These are phyloP conservation scores for Scyliorhinus canicula DNA, from an alignment of 2,797 vertebrate species.

Conservation along the genomic window DNA sequence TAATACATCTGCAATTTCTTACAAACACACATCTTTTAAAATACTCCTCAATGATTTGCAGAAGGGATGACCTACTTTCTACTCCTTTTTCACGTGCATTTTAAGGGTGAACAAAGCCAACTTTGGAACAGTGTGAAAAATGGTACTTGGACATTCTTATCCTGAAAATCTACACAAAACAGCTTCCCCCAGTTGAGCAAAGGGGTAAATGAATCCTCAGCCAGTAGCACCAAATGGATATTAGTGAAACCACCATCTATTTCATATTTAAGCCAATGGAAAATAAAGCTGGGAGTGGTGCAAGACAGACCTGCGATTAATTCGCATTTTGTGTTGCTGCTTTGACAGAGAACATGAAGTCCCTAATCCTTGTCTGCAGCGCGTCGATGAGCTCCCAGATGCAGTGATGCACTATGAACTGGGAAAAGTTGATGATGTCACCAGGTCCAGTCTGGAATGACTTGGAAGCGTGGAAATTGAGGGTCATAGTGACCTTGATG, in stretches of 20 bases:
- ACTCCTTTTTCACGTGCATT: neutral
- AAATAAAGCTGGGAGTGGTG: neutral
- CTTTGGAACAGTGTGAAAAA: neutral
- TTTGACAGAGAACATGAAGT: neutral
- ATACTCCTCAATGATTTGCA: neutral
- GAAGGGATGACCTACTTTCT: neutral
- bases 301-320: neutral
- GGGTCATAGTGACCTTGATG: neutral
- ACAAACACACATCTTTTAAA: neutral
- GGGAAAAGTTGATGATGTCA: neutral
- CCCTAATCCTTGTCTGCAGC: neutral
- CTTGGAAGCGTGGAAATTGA: neutral
- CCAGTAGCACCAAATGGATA: neutral
- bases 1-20: neutral
- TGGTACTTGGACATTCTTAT: neutral
- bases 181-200: neutral
- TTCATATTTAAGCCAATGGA: neutral
- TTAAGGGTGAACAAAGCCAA: neutral
- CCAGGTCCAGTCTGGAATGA: neutral
- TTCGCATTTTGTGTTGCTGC: neutral
- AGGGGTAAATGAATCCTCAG: neutral
- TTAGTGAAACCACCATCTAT: neutral
- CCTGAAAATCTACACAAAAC: neutral
- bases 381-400: neutral
- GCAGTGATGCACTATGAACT: neutral